phyloP scores from a whole-genome alignment of 2,888 invertebrate species.

The Hirudinaria manillensis region DNA sequence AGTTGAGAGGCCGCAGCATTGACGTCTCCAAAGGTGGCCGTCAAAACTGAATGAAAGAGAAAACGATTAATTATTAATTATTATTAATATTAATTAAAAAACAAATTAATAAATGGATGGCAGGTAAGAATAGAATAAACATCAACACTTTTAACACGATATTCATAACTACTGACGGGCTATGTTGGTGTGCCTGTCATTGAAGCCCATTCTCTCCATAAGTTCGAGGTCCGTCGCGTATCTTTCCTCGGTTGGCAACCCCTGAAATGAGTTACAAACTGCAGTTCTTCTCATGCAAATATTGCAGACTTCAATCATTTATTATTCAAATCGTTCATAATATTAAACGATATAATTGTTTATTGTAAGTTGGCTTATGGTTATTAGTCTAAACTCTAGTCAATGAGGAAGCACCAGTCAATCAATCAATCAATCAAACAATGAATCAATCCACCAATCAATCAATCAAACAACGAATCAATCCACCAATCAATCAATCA shows the following conservation, averaged over 20 bases:
- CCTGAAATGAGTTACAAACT: not conserved
- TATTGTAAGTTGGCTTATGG: too few relatives aligned
- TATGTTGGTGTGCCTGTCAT: not conserved
- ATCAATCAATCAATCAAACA: too few relatives aligned
- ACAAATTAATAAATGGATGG: not conserved
- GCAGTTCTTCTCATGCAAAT: too few relatives aligned
- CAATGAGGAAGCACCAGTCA: too few relatives aligned
- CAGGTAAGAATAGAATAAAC: not conserved
- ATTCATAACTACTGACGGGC: not conserved
- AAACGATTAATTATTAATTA: not conserved
- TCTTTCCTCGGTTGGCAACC: conserved; percentile 1
- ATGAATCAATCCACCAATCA: too few relatives aligned
- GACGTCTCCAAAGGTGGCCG: conserved; percentile 5
- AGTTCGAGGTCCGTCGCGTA: conserved; percentile 10
- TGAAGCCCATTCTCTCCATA: conserved; percentile 20
- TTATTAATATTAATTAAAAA: not conserved
- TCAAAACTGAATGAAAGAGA: not conserved
- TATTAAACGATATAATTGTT: not conserved
- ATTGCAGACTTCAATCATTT: not conserved
- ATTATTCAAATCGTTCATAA: not conserved
- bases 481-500: too few relatives aligned
- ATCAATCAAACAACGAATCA: too few relatives aligned
- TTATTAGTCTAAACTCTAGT: too few relatives aligned
- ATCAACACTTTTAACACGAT: not conserved
- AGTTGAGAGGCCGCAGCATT: conserved; percentile 9